phyloP scores from a whole-genome alignment of 2,113 vertebrate genomes.

The Nycticorax nycticorax region DNA sequence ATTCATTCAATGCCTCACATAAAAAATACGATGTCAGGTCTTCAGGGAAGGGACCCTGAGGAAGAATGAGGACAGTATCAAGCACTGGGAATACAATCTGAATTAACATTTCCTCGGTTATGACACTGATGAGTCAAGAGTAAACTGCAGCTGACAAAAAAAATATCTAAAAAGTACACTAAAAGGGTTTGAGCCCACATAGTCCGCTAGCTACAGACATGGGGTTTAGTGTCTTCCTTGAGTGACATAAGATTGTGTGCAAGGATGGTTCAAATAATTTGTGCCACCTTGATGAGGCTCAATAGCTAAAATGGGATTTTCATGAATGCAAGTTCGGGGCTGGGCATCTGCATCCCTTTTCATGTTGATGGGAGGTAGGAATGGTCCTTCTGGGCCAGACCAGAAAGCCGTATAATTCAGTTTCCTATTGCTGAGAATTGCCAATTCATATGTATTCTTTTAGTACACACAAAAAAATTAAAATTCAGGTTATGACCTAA shows the following conservation, averaged over 20 bases:
- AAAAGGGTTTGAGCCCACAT: neutral
- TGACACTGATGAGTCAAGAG: neutral
- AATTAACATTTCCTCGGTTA: neutral
- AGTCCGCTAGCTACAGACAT: neutral
- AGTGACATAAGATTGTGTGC: neutral
- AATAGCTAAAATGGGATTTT: neutral
- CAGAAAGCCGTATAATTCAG: neutral
- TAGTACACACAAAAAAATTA: neutral
- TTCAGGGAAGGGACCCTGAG: neutral
- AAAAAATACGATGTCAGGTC: neutral
- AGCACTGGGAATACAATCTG: neutral
- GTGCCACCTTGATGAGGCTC: neutral
- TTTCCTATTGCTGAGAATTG: neutral
- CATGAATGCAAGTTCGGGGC: neutral
- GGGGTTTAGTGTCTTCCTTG: neutral
- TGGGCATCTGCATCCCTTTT: neutral
- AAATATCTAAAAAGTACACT: neutral
- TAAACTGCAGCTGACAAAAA: neutral
- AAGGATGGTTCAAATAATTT: neutral
- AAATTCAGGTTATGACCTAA: neutral
- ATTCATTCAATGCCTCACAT: neutral
- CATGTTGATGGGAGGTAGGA: accelerated
- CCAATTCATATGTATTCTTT: accelerated
- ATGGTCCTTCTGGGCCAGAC: neutral
- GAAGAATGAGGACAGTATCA: neutral